Conservation (phyloP, 2,888 invertebrate species). For the Cerastis rubricosa region DNA sequence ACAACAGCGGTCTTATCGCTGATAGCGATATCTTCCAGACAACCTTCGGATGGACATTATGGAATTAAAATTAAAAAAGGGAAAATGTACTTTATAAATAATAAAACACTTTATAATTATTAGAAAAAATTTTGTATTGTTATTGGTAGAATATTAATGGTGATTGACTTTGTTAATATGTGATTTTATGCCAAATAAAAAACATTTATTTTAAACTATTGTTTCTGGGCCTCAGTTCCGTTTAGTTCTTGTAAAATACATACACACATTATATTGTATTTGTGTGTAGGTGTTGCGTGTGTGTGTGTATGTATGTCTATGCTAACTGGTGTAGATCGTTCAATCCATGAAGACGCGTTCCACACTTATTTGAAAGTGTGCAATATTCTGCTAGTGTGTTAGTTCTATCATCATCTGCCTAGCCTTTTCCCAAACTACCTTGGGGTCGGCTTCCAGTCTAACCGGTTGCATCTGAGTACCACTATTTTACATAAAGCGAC, state of each 20-base stretch:
- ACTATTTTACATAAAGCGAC: too few relatives aligned
- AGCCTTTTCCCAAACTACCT: too few relatives aligned
- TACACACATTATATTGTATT: not conserved
- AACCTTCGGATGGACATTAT: too few relatives aligned
- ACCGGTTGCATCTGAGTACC: too few relatives aligned
- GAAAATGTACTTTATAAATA: constrained; percentile 24
- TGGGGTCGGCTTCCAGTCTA: too few relatives aligned
- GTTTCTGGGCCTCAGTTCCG: not conserved
- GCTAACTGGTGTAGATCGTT: not conserved
- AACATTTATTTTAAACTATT: not conserved
- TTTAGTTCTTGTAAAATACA: not conserved
- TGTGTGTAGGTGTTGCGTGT: not conserved
- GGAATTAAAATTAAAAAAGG: too few relatives aligned
- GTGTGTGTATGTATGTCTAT: not conserved
- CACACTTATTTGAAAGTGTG: not conserved
- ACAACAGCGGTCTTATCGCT: too few relatives aligned
- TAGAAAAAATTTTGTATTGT: not conserved
- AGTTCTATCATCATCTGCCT: too few relatives aligned
- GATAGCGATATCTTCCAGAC: too few relatives aligned
- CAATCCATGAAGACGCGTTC: not conserved
- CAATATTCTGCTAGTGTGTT: not conserved
- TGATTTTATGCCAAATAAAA: constrained; percentile 48
- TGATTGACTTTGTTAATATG: constrained; percentile 35
- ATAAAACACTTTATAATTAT: not conserved
- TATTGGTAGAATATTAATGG: constrained; percentile 11